These are phyloP conservation scores for Drosophila ezoana DNA, from an alignment of 2,888 invertebrate species.

Conservation along the genomic window DNA sequence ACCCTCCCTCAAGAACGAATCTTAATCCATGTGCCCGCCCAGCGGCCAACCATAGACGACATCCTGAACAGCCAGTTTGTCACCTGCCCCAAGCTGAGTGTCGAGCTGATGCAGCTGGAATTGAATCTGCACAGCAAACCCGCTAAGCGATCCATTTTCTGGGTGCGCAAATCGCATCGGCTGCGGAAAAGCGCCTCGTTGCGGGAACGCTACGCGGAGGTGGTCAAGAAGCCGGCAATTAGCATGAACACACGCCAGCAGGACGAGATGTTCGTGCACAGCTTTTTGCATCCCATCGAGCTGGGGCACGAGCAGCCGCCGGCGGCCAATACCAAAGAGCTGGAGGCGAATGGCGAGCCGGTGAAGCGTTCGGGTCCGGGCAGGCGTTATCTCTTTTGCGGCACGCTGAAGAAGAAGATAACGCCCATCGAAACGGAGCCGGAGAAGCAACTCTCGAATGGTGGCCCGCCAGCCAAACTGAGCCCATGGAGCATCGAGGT, in stretches of 20 bases:
- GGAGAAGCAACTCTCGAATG: conserved; percentile 77
- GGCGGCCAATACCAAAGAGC: conserved; percentile 35
- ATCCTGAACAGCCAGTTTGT: conserved; percentile 87
- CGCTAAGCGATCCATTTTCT: conserved; percentile 82
- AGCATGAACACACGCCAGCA: conserved; percentile 84
- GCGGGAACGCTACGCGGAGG: conserved; percentile 83
- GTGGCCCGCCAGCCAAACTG: conserved; percentile 59
- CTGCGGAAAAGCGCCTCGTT: conserved; percentile 83
- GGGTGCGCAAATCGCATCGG: conserved; percentile 84
- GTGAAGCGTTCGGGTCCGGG: conserved; percentile 65
- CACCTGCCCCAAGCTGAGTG: conserved; percentile 82
- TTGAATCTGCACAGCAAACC: conserved; percentile 82
- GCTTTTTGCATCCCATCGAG: conserved; percentile 84
- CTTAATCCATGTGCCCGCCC: conserved; percentile 85
- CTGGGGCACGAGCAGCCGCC: conserved; percentile 39
- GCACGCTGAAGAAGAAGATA: conserved; percentile 84
- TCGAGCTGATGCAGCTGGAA: conserved; percentile 83
- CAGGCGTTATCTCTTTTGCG: conserved; percentile 81
- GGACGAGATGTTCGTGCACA: conserved; percentile 83
- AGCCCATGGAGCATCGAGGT: conserved; percentile 80
- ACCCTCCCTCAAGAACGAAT: conserved; percentile 84
- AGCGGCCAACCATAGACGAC: conserved; percentile 85
- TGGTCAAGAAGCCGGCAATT: conserved; percentile 82
- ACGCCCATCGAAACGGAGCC: conserved; percentile 84
- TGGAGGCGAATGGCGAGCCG: conserved; percentile 66